Percentiles rank a stretch among this genome's conserved stretches.
These are phyloP conservation scores for Venustoraphidia nigricollis DNA, from an alignment of 2,888 invertebrate genomes.

Conservation along the genomic window DNA sequence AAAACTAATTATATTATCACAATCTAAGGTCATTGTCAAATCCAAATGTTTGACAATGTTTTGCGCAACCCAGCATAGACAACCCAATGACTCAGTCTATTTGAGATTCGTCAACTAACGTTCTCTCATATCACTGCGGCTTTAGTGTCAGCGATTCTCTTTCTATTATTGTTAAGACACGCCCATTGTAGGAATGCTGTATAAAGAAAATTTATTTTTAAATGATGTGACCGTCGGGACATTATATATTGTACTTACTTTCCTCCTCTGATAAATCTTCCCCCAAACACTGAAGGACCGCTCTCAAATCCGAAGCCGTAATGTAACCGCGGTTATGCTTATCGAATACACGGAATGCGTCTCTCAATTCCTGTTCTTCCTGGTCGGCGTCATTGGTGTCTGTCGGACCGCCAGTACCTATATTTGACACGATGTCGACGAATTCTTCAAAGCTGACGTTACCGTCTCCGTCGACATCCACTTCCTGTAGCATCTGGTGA, in stretches of 20 bases:
- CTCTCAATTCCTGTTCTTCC: constrained; percentile 67
- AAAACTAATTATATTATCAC: too few relatives aligned
- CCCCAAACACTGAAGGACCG: constrained; percentile 75
- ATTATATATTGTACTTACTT: constrained; percentile 38
- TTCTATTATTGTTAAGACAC: too few relatives aligned
- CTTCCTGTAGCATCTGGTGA: constrained; percentile 73
- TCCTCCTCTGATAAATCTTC: constrained; percentile 83
- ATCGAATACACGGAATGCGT: constrained; percentile 80
- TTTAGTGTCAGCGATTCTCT: too few relatives aligned
- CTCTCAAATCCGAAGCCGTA: constrained; percentile 73
- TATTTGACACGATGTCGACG: constrained; percentile 49
- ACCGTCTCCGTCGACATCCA: constrained; percentile 70
- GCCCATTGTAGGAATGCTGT: too few relatives aligned
- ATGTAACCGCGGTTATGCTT: constrained; percentile 87
- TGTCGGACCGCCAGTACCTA: constrained; percentile 19
- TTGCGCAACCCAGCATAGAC: too few relatives aligned
- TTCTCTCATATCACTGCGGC: too few relatives aligned
- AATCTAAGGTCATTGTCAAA: too few relatives aligned
- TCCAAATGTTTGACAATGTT: too few relatives aligned
- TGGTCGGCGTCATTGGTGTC: constrained; percentile 26
- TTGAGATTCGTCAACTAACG: too few relatives aligned
- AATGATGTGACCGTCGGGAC: too few relatives aligned
- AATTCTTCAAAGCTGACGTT: constrained; percentile 83
- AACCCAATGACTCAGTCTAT: too few relatives aligned
- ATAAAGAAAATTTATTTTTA: too few relatives aligned